phyloP scores from a whole-genome alignment of 2,888 invertebrate genomes.

The Bugula neritina region DNA sequence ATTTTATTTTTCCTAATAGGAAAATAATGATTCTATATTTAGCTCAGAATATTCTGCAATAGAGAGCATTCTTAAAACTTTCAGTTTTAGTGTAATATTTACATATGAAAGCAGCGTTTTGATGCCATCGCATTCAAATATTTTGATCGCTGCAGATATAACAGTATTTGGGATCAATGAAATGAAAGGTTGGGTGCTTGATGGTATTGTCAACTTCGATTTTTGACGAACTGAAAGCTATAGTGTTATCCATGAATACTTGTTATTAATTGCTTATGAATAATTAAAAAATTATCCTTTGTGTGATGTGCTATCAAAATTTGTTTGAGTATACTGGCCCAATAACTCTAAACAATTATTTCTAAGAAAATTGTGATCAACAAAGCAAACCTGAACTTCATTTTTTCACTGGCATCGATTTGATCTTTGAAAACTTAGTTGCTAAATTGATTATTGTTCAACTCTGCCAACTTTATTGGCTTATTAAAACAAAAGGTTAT shows the following conservation, averaged over 20 bases:
- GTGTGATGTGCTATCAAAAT: slow-evolving; percentile 25
- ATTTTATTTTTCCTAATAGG: too few relatives aligned
- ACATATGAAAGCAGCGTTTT: too few relatives aligned
- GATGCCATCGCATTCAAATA: neutral
- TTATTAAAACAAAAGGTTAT: slow-evolving; percentile 22
- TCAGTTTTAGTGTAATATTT: too few relatives aligned
- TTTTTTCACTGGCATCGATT: slow-evolving; percentile 26
- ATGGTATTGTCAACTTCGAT: slow-evolving; percentile 26
- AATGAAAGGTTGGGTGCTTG: slow-evolving; percentile 23
- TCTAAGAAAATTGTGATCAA: slow-evolving; percentile 17
- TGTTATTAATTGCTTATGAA: slow-evolving; percentile 26
- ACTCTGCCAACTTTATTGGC: slow-evolving; percentile 24
- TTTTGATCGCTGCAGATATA: neutral
- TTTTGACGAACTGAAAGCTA: slow-evolving; percentile 24
- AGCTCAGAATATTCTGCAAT: too few relatives aligned
- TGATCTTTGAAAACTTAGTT: slow-evolving; percentile 26
- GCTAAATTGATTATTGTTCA: slow-evolving; percentile 27
- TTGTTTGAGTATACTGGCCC: slow-evolving; percentile 24
- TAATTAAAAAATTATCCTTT: slow-evolving; percentile 25
- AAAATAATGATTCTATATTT: too few relatives aligned
- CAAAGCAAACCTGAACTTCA: slow-evolving; percentile 18
- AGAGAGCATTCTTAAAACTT: too few relatives aligned
- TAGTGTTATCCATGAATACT: slow-evolving; percentile 22
- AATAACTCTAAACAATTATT: slow-evolving; percentile 27
- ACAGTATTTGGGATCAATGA: slow-evolving; percentile 24